Evolutionary conservation across 2,113 vertebrate species (phyloP), one percentile per base, ranked within the genome.

Genomic region (Polypterus senegalus): DNA sequence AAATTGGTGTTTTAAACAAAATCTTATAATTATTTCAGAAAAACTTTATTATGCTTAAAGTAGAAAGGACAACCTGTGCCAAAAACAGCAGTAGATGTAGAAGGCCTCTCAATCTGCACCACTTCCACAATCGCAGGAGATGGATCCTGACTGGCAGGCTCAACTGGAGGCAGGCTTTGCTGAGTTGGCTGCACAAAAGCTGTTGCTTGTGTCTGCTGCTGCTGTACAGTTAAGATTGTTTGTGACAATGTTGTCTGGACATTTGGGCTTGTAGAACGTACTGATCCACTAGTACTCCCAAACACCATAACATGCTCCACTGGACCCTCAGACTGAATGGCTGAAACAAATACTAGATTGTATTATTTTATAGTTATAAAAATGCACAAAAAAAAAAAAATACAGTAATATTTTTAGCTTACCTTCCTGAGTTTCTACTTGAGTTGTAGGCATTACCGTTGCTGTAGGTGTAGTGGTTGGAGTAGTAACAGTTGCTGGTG

Each of bases 131-230:
- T 74, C 59, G 83, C 63, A 5, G 82, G 74, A 0, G 88, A 74
- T 0, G 86, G 84, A 54, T 98, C 96, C 72, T 91, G 96, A 73
- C 70, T 88, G 56, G 88, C 72, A 1, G 88, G 89, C 66, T 99
- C 94, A 3, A 91, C 67, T 46, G 88, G 89, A 61, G 86, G 78
- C 63, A 91, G 74, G 48, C 85, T 94, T 63, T 98, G 96, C 68
- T 98, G 96, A 1, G 96, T 99, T 44, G 96, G 96, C 61, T 99
- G 96, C 61, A 99, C 94, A 54, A 99, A 99, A 2, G 94, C 96
- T 3, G 96, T 99, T 0, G 94, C 88, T 70, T 98, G 95, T 0
- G 84, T 91, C 67, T 92, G 92, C 0, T 72, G 76, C 61, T 95
- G 96, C 75, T 93, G 96, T 59, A 91, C 84, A 2, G 79, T 90